These are phyloP conservation scores for Ophion obscuratus DNA, from an alignment of 2,888 invertebrate species.

Conservation along the genomic window DNA sequence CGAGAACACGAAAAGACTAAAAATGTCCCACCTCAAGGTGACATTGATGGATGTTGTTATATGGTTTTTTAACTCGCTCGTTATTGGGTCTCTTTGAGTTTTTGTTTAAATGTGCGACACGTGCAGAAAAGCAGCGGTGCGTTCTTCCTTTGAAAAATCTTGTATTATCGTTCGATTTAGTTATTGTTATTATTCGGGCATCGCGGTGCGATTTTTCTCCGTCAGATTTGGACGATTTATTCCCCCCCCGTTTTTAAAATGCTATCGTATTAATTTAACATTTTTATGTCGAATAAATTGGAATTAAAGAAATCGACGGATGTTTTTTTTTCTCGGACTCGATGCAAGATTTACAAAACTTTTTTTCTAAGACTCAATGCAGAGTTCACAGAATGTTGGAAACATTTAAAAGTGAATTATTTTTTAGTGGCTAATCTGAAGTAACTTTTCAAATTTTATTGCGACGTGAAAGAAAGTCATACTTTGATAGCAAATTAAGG, in stretches of 20 bases:
- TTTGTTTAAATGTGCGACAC: neutral
- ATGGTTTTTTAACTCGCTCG: constrained; percentile 15
- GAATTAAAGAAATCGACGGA: too few species aligned
- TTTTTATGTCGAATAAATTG: too few species aligned
- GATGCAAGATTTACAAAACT: too few species aligned
- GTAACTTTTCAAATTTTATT: too few species aligned
- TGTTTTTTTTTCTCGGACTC: too few species aligned
- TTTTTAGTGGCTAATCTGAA: neutral
- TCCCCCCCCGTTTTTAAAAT: neutral
- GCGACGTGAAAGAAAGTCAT: neutral
- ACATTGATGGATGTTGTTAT: neutral
- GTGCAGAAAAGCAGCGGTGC: constrained; percentile 17
- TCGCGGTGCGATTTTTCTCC: neutral
- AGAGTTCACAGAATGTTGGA: neutral
- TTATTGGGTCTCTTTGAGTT: neutral
- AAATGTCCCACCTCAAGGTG: neutral
- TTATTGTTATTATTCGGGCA: neutral
- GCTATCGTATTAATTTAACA: neutral
- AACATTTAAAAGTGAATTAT: neutral
- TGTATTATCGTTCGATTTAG: neutral
- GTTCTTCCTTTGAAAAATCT: neutral
- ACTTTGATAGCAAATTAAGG: neutral
- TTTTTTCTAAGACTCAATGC: too few species aligned
- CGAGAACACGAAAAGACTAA: neutral
- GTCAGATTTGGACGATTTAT: neutral